These are phyloP conservation scores for Aleiodes leptofemur DNA, from an alignment of 2,888 invertebrate genomes.

Conservation along the genomic window DNA sequence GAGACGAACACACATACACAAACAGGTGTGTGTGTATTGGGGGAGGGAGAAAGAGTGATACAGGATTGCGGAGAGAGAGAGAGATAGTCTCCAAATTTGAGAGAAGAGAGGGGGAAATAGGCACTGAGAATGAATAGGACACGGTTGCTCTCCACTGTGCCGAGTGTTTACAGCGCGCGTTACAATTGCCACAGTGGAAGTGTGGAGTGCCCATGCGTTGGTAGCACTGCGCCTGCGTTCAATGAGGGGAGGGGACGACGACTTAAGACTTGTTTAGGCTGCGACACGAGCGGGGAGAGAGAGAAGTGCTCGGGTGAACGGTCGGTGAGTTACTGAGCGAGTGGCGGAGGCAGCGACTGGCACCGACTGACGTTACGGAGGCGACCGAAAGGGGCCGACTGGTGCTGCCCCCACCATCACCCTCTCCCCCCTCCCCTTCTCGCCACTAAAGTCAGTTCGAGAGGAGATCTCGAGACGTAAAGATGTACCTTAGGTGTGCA, in stretches of 20 bases:
- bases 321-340: background rate
- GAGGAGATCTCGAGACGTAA: too few relatives aligned
- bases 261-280: background rate
- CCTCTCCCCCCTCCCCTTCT: too few relatives aligned
- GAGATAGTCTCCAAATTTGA: constrained; percentile 28
- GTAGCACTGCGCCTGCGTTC: constrained; percentile 46
- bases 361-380: background rate
- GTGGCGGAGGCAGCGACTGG: background rate
- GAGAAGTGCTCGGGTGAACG: constrained; percentile 30
- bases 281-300: constrained; percentile 22
- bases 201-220: constrained; percentile 48
- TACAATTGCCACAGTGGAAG: constrained; percentile 43
- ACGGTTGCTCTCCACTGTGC: too few relatives aligned
- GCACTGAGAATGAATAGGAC: background rate
- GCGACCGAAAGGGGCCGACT: background rate
- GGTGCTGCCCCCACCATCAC: too few relatives aligned
- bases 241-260: constrained; percentile 11
- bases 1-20: constrained; percentile 23
- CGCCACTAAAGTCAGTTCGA: too few relatives aligned
- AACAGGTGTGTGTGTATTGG: background rate
- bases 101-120: constrained; percentile 32
- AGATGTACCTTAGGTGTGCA: too few relatives aligned
- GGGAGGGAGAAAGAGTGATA: constrained; percentile 42
- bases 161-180: constrained; percentile 54
- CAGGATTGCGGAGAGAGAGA: constrained; percentile 12